phyloP scores from a whole-genome alignment of 2,888 invertebrate genomes.

The Ectemnius lituratus region DNA sequence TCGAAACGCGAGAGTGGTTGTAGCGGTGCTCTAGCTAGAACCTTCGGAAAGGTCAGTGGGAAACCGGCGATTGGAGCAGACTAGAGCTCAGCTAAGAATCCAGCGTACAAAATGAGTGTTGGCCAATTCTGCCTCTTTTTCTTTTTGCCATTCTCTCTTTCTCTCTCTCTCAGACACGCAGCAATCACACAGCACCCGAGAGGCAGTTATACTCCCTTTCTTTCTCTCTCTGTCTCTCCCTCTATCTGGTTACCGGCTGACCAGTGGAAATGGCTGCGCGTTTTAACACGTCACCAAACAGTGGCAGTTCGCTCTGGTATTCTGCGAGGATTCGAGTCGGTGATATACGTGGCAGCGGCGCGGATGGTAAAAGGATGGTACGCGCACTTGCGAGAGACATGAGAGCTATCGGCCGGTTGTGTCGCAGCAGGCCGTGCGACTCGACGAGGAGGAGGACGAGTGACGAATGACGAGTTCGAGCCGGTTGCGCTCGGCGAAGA shows the following conservation, averaged over 20 bases:
- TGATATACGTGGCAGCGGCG: slow-evolving; percentile 46
- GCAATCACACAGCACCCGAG: neutral
- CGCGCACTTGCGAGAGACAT: slow-evolving; percentile 41
- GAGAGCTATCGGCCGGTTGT: neutral
- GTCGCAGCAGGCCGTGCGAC: neutral
- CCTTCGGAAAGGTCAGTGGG: slow-evolving; percentile 8
- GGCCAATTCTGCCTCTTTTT: neutral
- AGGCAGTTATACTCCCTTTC: slow-evolving; percentile 1
- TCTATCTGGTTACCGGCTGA: slow-evolving; percentile 39
- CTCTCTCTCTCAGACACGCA: neutral
- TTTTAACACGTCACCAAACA: slow-evolving; percentile 71
- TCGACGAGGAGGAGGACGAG: neutral
- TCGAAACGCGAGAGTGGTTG: neutral
- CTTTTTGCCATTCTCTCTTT: slow-evolving; percentile 10
- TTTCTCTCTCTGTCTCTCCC: slow-evolving; percentile 15
- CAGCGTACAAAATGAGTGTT: neutral
- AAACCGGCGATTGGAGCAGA: neutral
- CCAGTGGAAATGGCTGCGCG: slow-evolving; percentile 64
- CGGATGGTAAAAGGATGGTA: slow-evolving; percentile 29
- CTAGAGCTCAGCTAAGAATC: neutral
- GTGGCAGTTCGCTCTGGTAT: slow-evolving; percentile 50
- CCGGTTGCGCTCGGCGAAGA: slow-evolving; percentile 4
- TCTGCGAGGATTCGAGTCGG: slow-evolving; percentile 20
- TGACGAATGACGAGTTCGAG: neutral
- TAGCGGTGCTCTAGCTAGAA: neutral